Conservation (phyloP, 2,888 invertebrate genomes). For the Pristionchus exspectatus region DNA sequence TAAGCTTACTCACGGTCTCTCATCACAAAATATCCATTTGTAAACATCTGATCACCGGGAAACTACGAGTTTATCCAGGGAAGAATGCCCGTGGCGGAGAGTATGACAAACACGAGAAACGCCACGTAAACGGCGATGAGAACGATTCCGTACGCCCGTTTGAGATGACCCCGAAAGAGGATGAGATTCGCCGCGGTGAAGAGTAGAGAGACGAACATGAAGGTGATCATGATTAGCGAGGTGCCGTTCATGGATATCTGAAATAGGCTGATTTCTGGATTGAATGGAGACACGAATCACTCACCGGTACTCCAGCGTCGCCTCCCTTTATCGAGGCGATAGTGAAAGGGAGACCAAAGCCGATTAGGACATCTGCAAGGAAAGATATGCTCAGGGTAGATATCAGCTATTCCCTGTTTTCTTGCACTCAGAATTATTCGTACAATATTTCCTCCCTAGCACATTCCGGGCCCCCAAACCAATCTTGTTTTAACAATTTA, state of each 20-base stretch:
- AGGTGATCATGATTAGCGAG: not conserved
- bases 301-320: not conserved
- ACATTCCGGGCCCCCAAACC: too few species aligned
- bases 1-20: too few species aligned
- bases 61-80: not conserved
- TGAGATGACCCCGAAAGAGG: constrained; percentile 1
- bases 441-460: too few species aligned
- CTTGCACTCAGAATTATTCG: too few species aligned
- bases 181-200: constrained; percentile 5
- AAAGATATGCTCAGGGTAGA: too few species aligned
- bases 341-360: constrained; percentile 41
- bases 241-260: constrained; percentile 16
- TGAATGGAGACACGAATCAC: too few species aligned
- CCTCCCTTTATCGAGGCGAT: not conserved
- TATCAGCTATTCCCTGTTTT: too few species aligned
- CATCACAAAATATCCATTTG: too few species aligned
- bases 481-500: too few species aligned
- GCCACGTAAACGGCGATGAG: constrained; percentile 12
- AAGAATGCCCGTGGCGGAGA: constrained; percentile 10
- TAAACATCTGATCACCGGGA: too few species aligned
- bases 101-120: constrained; percentile 46
- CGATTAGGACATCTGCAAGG: constrained; percentile 46
- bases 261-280: not conserved
- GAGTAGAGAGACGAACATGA: constrained; percentile 10
- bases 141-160: not conserved